Evolutionary conservation across 2,888 invertebrate genomes (phyloP).

Genomic region (Argyresthia albistria): DNA sequence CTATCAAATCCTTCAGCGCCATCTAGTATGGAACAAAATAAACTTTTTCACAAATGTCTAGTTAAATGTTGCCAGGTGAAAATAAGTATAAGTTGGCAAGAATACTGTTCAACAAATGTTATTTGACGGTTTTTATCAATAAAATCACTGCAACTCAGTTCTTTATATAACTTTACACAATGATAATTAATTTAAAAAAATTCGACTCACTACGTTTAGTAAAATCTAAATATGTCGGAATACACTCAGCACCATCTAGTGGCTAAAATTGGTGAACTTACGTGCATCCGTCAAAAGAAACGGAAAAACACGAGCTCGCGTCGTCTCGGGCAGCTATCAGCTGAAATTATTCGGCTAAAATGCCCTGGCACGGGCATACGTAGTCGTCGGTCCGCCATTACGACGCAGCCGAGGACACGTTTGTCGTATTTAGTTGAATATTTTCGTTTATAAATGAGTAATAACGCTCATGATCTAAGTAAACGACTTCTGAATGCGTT

Average conservation of each 20-base stretch:
- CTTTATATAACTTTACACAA: not conserved
- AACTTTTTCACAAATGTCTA: not conserved
- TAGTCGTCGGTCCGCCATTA: constrained; percentile 74
- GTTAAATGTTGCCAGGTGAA: not conserved
- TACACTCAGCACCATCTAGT: constrained; percentile 34
- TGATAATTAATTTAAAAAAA: not conserved
- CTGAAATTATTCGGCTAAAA: constrained; percentile 74
- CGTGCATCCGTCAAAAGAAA: constrained; percentile 64
- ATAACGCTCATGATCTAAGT: constrained; percentile 91
- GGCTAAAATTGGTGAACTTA: constrained; percentile 21
- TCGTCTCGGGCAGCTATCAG: constrained; percentile 71
- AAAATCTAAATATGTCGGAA: not conserved
- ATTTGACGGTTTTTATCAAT: not conserved
- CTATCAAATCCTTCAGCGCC: constrained; percentile 9
- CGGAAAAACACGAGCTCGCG: constrained; percentile 72
- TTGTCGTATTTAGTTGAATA: constrained; percentile 74
- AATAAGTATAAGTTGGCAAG: not conserved
- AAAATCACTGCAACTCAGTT: too few relatives aligned
- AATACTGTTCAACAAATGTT: not conserved
- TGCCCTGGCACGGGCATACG: constrained; percentile 74
- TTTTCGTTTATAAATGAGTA: constrained; percentile 83
- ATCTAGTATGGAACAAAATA: constrained; percentile 16
- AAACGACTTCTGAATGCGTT: constrained; percentile 96
- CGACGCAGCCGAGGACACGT: constrained; percentile 73
- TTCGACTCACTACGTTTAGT: not conserved